Conservation (phyloP, 2,797 vertebrate genomes). For the Pempheris klunzingeri region DNA sequence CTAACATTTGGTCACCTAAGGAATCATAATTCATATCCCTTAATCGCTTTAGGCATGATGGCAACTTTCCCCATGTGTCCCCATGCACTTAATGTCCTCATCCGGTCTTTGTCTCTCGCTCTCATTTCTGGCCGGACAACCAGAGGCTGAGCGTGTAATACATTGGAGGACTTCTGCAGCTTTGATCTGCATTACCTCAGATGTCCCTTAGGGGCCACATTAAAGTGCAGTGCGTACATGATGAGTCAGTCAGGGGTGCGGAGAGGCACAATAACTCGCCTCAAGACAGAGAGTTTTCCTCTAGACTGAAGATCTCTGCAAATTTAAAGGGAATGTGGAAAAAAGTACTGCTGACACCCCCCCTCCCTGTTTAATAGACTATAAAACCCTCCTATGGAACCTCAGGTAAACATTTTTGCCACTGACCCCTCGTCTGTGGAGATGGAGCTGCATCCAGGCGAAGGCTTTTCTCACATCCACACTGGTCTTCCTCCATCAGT, state of each 20-base stretch:
- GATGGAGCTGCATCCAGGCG: slow-evolving; percentile 34
- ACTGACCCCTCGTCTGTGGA: slow-evolving; percentile 26
- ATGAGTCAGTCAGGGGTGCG: slow-evolving; percentile 33
- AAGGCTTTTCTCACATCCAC: slow-evolving; percentile 35
- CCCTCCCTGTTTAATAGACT: slow-evolving; percentile 13
- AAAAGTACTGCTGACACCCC: slow-evolving; percentile 33
- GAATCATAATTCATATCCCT: slow-evolving; percentile 29
- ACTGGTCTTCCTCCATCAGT: slow-evolving; percentile 76
- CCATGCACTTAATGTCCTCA: neutral
- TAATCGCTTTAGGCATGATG: slow-evolving; percentile 9
- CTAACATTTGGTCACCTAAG: slow-evolving; percentile 67
- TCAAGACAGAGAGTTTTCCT: slow-evolving; percentile 20
- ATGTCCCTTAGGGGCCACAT: slow-evolving; percentile 61
- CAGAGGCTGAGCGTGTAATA: slow-evolving; percentile 36
- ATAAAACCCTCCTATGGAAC: slow-evolving; percentile 11
- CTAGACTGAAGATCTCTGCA: slow-evolving; percentile 42
- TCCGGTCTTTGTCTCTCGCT: neutral
- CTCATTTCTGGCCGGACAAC: slow-evolving; percentile 22
- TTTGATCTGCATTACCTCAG: slow-evolving; percentile 49
- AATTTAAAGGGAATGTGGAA: slow-evolving; percentile 71
- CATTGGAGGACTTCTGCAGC: slow-evolving; percentile 28
- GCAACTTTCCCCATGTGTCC: slow-evolving; percentile 7
- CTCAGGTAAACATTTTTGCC: slow-evolving; percentile 16
- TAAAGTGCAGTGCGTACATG: slow-evolving; percentile 67
- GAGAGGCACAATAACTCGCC: slow-evolving; percentile 12